phyloP scores from a whole-genome alignment of 2,797 vertebrate species.

The Helostoma temminkii region DNA sequence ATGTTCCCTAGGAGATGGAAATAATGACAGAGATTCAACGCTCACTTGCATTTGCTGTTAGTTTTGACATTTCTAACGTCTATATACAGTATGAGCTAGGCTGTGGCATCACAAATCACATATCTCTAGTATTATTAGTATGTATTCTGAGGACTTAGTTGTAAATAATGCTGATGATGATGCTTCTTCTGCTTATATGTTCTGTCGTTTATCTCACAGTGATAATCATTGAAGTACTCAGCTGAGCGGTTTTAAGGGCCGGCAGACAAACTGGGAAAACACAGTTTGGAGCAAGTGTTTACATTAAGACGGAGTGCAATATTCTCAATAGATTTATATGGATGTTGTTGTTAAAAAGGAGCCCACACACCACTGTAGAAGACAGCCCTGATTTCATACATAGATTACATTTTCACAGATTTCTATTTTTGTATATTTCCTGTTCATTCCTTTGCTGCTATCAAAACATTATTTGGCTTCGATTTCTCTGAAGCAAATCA shows the following conservation, averaged over 20 bases:
- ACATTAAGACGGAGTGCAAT: no score
- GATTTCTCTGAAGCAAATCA: slow-evolving; percentile 17
- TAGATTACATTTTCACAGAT: background rate
- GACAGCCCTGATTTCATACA: slow-evolving; percentile 5
- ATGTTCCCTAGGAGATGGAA: slow-evolving; percentile 34
- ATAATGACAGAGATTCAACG: slow-evolving; percentile 17
- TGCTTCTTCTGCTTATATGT: slow-evolving; percentile 33
- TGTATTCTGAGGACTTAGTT: slow-evolving; percentile 24
- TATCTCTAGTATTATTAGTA: no score
- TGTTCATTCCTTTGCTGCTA: background rate
- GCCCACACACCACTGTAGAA: background rate
- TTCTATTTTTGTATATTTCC: background rate
- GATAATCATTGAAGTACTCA: slow-evolving; percentile 63
- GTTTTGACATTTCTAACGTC: slow-evolving; percentile 20
- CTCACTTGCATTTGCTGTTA: slow-evolving; percentile 12
- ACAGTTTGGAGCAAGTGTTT: no score
- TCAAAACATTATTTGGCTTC: background rate
- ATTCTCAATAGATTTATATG: no score
- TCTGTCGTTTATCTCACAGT: slow-evolving; percentile 61
- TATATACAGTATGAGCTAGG: background rate
- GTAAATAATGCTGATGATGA: slow-evolving; percentile 67
- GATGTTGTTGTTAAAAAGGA: slow-evolving; percentile 12
- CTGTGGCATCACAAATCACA: slow-evolving; percentile 20
- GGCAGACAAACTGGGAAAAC: slow-evolving; percentile 28
- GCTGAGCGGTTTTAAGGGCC: slow-evolving; percentile 33